Percentiles rank a stretch among this genome's conserved stretches.
These are phyloP conservation scores for Oxystoma pomonae DNA, from an alignment of 2,888 invertebrate genomes.

Conservation along the genomic window DNA sequence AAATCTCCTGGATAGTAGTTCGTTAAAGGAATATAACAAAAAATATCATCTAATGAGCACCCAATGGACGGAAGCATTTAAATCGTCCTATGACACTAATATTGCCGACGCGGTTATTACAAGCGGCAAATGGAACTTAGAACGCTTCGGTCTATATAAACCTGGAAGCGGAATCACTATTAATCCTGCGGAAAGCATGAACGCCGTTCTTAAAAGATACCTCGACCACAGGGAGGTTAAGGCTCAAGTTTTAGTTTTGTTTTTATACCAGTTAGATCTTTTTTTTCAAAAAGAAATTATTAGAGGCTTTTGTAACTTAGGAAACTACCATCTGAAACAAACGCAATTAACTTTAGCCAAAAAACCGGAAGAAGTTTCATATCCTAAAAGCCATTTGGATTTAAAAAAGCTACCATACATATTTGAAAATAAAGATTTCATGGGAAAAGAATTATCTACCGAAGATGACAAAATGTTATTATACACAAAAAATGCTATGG, in stretches of 20 bases:
- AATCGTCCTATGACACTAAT: background rate
- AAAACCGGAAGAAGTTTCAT: background rate
- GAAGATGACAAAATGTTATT: background rate
- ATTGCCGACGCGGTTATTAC: background rate
- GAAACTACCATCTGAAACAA: background rate
- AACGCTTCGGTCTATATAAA: background rate
- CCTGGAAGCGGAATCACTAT: background rate
- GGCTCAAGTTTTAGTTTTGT: background rate
- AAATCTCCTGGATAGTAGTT: background rate
- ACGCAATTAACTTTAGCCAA: background rate
- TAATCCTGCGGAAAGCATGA: background rate
- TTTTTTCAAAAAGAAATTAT: background rate
- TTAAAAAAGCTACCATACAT: background rate
- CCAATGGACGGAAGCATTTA: background rate
- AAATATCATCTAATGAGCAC: background rate
- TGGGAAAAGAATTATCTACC: background rate
- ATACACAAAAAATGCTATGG: background rate
- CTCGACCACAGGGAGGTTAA: background rate
- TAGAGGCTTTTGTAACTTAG: background rate
- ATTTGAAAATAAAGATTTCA: background rate
- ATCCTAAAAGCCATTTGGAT: background rate
- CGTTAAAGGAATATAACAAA: background rate
- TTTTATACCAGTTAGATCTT: background rate
- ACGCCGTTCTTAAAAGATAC: background rate
- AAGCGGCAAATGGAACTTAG: background rate